Percentiles rank a stretch among this genome's conserved stretches.
Conservation (phyloP, 2,113 vertebrate genomes). For the Myotis brandtii region DNA sequence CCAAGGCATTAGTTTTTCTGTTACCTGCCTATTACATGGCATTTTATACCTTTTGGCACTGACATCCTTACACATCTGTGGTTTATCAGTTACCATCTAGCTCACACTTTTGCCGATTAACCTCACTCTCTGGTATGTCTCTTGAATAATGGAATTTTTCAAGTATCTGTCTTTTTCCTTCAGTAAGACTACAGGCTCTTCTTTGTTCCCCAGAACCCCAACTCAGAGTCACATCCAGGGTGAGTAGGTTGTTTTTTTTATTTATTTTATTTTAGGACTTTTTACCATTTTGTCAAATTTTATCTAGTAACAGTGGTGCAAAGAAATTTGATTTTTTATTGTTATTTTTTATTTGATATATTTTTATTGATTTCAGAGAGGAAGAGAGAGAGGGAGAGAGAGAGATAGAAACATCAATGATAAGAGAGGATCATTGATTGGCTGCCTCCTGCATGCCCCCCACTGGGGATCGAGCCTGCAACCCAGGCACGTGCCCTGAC, state of each 20-base stretch:
- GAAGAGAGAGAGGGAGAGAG: too few species aligned
- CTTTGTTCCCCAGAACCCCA: neutral
- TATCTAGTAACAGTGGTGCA: constrained; percentile 40
- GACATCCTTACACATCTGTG: neutral
- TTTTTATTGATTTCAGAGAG: too few species aligned
- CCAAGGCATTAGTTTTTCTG: neutral
- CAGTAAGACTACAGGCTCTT: neutral
- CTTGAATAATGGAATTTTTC: neutral
- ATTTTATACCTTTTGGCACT: neutral
- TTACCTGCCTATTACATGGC: neutral
- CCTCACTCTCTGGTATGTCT: neutral
- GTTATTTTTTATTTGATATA: too few species aligned
- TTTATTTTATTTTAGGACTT: neutral
- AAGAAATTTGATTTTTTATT: constrained; percentile 10
- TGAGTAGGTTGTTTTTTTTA: neutral
- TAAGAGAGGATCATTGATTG: too few species aligned
- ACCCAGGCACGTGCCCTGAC: too few species aligned
- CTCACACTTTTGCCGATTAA: neutral
- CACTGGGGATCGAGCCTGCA: too few species aligned
- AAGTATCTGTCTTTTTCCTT: neutral
- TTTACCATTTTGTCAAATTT: constrained; percentile 52
- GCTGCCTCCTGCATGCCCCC: too few species aligned
- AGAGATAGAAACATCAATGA: too few species aligned
- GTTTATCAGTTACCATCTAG: neutral
- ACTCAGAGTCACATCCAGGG: neutral